A percentile compares a stretch with the other conserved stretches of the same genome.
Evolutionary conservation across 2,797 vertebrate genomes (phyloP).

Genomic region (Mormyrus hasselquistii): DNA sequence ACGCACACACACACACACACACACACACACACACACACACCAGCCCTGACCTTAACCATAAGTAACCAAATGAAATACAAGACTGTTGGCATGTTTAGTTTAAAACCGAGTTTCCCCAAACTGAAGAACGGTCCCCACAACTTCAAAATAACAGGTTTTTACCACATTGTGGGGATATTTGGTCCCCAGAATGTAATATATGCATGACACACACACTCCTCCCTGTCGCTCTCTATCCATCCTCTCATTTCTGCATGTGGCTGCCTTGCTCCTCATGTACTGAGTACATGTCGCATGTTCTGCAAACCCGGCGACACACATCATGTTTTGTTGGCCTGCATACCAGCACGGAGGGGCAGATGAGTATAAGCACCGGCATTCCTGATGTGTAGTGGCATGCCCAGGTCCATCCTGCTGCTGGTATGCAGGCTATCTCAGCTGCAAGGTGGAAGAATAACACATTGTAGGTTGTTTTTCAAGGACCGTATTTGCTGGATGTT

Average conservation of each 20-base stretch:
- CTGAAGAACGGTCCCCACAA: background rate
- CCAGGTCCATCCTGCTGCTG: background rate
- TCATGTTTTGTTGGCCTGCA: background rate
- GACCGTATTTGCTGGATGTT: background rate
- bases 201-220: background rate
- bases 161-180: background rate
- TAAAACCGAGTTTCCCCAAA: background rate
- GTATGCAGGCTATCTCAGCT: background rate
- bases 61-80: background rate
- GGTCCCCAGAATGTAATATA: background rate
- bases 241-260: background rate
- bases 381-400: background rate
- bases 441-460: background rate
- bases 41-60: background rate
- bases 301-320: no score
- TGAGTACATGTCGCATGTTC: background rate
- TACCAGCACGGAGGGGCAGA: background rate
- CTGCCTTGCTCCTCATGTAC: background rate
- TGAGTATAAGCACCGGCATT: background rate
- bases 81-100: background rate
- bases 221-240: background rate
- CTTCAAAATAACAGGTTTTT: background rate
- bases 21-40: no score
- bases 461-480: background rate
- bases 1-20: background rate